A percentile compares a stretch with the other conserved stretches of the same genome.
Evolutionary conservation across 2,113 vertebrate genomes (phyloP).

Genomic region (Lonchura striata): DNA sequence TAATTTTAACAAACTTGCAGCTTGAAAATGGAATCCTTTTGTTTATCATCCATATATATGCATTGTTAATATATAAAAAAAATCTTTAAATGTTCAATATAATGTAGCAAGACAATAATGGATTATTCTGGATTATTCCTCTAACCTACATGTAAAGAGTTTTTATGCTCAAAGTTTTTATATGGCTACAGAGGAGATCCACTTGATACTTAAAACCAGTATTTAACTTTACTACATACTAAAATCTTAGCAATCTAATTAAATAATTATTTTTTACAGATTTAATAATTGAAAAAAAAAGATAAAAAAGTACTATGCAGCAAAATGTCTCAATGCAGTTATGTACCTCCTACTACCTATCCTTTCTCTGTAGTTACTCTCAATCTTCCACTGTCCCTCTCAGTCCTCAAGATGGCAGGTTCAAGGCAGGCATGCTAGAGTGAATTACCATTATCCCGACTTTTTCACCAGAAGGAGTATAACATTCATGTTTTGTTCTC

Average conservation of each 20-base stretch:
- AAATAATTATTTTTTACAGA: neutral
- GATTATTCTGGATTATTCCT: neutral
- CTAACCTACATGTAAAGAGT: neutral
- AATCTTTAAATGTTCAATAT: neutral
- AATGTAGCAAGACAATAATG: neutral
- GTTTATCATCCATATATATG: neutral
- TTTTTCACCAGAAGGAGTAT: neutral
- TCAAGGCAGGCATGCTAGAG: neutral
- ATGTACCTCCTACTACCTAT: neutral
- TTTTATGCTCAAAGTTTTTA: neutral
- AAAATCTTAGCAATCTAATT: neutral
- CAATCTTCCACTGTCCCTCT: neutral
- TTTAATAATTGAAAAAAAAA: neutral
- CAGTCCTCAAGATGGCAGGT: neutral
- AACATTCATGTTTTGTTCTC: neutral
- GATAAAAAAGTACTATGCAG: neutral
- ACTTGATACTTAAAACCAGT: neutral
- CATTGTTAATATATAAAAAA: neutral
- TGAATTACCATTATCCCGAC: neutral
- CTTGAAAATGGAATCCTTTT: neutral
- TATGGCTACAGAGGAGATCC: neutral
- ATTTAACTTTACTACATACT: neutral
- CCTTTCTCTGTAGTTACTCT: neutral
- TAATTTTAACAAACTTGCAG: neutral
- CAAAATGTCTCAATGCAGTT: neutral